Conservation (phyloP, 2,797 vertebrate species). For the Brachyalestes nurse region DNA sequence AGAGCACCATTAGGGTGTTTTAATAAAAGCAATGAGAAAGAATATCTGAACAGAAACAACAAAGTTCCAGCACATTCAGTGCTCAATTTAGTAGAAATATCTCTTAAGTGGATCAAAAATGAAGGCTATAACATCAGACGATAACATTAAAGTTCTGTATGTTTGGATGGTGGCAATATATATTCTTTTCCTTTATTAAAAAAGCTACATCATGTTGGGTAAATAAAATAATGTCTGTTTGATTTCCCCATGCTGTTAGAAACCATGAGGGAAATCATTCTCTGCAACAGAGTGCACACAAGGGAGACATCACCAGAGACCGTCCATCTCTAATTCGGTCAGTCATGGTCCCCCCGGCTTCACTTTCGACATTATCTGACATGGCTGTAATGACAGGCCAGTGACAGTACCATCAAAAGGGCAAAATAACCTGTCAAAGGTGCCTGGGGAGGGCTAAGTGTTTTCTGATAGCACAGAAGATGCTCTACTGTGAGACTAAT, state of each 20-base stretch:
- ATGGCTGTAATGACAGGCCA: constrained; percentile 37
- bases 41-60: neutral
- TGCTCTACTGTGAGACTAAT: constrained; percentile 37
- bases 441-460: constrained; percentile 22
- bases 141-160: neutral
- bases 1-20: neutral
- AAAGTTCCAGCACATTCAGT: neutral
- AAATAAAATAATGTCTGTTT: constrained; percentile 40
- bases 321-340: constrained; percentile 26
- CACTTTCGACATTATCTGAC: constrained; percentile 36
- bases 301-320: constrained; percentile 17
- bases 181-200: constrained; percentile 8
- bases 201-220: constrained; percentile 20
- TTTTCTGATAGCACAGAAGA: constrained; percentile 4
- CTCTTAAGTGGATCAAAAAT: neutral
- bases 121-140: neutral
- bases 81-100: neutral
- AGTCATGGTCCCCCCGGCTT: constrained; percentile 23
- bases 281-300: neutral
- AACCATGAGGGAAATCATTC: constrained; percentile 22
- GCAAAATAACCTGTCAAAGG: constrained; percentile 52
- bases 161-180: neutral
- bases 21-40: neutral
- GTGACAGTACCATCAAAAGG: constrained; percentile 40
- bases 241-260: constrained; percentile 22